Evolutionary conservation across 2,113 vertebrate species (phyloP).

Genomic region (Dolichotis patagonum): DNA sequence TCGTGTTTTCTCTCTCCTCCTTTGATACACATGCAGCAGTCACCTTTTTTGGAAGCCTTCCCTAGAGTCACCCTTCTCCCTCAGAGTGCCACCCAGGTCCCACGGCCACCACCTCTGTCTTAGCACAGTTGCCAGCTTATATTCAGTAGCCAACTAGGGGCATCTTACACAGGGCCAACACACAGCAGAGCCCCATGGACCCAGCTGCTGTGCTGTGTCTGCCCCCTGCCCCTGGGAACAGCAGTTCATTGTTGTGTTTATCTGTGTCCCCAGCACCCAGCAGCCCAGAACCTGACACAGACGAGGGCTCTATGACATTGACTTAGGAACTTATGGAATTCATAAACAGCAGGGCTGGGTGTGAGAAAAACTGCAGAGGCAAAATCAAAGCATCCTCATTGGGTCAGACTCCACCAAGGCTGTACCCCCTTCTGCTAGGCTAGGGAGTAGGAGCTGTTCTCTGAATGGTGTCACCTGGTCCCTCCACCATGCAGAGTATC

Average conservation of each 20-base stretch:
- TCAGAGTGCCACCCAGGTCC: not conserved
- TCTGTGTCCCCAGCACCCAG: not conserved
- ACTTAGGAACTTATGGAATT: not conserved
- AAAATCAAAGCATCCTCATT: not conserved
- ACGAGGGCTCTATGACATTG: not conserved
- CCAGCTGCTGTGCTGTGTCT: not conserved
- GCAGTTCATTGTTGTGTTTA: not conserved
- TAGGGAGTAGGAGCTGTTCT: not conserved
- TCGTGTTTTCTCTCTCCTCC: not conserved
- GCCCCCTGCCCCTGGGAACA: not conserved
- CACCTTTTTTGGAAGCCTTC: not conserved
- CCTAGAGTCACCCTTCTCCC: not conserved
- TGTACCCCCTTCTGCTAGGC: not conserved
- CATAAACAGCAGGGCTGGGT: not conserved
- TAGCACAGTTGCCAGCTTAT: not conserved
- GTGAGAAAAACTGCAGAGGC: not conserved
- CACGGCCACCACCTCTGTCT: not conserved
- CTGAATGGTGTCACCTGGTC: rapidly evolving
- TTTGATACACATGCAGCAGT: not conserved
- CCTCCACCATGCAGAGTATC: not conserved
- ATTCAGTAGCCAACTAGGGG: too few relatives aligned
- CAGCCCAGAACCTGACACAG: not conserved
- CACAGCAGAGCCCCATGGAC: not conserved
- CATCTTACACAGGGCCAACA: not conserved
- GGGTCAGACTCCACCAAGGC: not conserved